Conservation (phyloP, 2,113 vertebrate genomes). For the Cichladusa arquata region DNA sequence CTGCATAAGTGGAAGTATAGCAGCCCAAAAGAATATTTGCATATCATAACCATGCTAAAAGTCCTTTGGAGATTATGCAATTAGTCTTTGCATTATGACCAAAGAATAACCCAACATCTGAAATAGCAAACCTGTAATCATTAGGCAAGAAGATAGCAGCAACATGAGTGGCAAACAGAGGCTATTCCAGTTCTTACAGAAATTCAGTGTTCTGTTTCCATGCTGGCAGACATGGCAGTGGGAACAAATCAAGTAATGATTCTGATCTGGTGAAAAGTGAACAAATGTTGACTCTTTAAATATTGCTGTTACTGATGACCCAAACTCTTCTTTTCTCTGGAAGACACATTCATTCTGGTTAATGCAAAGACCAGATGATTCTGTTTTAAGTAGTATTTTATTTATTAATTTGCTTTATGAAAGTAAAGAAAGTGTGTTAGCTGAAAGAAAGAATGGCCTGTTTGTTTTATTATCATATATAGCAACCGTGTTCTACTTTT, state of each 20-base stretch:
- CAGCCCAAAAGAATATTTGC: neutral
- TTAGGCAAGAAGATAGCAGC: accelerated
- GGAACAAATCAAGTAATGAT: neutral
- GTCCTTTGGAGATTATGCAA: neutral
- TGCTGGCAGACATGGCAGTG: neutral
- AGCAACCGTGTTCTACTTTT: neutral
- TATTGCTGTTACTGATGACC: neutral
- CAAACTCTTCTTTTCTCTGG: neutral
- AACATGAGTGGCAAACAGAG: neutral
- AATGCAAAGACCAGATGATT: neutral
- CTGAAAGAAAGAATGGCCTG: neutral
- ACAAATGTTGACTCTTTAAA: neutral
- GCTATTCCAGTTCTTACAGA: neutral
- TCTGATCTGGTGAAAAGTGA: neutral
- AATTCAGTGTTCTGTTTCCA: neutral
- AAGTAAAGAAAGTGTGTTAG: neutral
- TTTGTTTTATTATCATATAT: neutral
- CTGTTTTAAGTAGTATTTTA: neutral
- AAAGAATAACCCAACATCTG: neutral
- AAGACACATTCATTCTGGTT: neutral
- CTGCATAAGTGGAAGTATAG: neutral
- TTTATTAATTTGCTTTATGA: neutral
- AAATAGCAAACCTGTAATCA: neutral
- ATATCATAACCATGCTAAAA: neutral
- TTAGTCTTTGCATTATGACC: neutral